Percentiles rank a stretch among this genome's conserved stretches.
These are phyloP conservation scores for Phaenicophaeus curvirostris DNA, from an alignment of 2,797 vertebrate genomes.

Conservation along the genomic window DNA sequence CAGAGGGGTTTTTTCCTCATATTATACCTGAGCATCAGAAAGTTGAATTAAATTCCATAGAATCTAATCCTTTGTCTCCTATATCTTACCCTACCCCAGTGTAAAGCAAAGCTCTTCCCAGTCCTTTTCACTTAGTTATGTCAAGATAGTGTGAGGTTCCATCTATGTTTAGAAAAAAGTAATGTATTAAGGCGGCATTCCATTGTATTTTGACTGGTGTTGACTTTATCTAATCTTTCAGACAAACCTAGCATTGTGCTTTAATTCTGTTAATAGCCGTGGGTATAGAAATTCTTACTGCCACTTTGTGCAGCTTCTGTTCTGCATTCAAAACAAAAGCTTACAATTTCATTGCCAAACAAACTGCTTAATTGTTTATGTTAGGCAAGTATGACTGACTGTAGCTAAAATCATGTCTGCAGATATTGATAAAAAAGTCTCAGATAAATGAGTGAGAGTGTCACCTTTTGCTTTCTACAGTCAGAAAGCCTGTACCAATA, in stretches of 20 bases:
- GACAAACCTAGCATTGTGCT: not conserved
- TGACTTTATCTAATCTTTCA: not conserved
- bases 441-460: not conserved
- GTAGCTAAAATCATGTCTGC: not conserved
- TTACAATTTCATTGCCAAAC: not conserved
- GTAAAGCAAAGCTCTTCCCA: not conserved
- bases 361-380: not conserved
- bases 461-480: not conserved
- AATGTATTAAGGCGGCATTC: not conserved
- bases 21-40: not conserved
- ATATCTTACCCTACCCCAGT: not conserved
- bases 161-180: not conserved
- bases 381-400: not conserved
- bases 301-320: not conserved
- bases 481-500: not conserved
- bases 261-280: not conserved
- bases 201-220: not conserved
- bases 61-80: not conserved
- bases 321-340: not conserved
- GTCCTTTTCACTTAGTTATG: not conserved
- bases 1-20: not conserved
- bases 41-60: not conserved
- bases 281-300: not conserved
- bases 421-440: not conserved
- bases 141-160: not conserved